Evolutionary conservation across 2,888 invertebrate genomes (phyloP).

Genomic region (Nesidiocoris tenuis): DNA sequence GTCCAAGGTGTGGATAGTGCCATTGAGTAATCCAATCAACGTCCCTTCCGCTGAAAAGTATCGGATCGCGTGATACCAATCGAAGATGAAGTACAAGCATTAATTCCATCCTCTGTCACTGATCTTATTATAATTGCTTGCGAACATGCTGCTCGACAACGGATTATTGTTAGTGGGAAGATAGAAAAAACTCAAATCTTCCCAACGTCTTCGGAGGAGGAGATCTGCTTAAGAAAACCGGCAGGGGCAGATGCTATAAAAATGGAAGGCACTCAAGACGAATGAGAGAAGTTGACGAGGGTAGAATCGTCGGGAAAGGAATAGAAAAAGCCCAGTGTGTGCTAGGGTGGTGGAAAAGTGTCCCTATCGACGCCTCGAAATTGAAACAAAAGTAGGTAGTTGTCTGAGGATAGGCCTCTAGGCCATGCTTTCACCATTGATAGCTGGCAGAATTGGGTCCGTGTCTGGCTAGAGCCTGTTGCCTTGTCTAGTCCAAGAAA

Average conservation of each 20-base stretch:
- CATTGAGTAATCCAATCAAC: slow-evolving; percentile 18
- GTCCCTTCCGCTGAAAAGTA: slow-evolving; percentile 1
- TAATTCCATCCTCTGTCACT: slow-evolving; percentile 34
- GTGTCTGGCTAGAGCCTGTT: background rate
- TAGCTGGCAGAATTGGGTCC: background rate
- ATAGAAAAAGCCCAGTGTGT: too few relatives aligned
- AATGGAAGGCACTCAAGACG: background rate
- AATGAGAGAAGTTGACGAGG: background rate
- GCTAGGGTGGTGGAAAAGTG: slow-evolving; percentile 10
- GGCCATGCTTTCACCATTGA: background rate
- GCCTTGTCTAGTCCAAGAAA: background rate
- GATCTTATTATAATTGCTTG: slow-evolving; percentile 18
- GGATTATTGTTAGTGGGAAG: background rate
- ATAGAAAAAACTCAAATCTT: background rate
- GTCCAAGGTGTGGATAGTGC: background rate
- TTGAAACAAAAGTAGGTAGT: slow-evolving; percentile 22
- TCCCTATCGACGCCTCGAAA: slow-evolving; percentile 26
- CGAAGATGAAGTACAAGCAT: background rate
- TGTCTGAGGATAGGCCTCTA: slow-evolving; percentile 1
- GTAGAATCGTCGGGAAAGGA: background rate
- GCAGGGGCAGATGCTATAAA: background rate
- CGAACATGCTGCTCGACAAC: slow-evolving; percentile 17
- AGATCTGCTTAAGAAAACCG: background rate
- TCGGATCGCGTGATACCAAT: slow-evolving; percentile 21
- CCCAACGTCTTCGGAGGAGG: background rate